phyloP scores from a whole-genome alignment of 1,140 invertebrate species.

The Chrysopa pallens region DNA sequence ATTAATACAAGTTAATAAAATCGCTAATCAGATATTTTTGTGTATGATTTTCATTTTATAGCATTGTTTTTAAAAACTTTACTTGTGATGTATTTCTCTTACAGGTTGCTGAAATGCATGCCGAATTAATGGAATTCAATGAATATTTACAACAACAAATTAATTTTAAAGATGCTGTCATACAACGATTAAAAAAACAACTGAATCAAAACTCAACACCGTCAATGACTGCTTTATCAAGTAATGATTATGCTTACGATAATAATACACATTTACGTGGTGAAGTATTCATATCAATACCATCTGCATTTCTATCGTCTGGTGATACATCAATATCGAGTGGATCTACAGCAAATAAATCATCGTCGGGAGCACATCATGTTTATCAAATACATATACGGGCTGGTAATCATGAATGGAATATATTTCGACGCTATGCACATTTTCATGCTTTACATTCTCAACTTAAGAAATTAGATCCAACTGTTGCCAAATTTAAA shows the following conservation, averaged over 20 bases:
- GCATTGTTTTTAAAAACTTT: too few species aligned
- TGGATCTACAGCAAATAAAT: conserved; percentile 15
- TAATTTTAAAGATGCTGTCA: conserved; percentile 38
- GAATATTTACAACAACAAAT: conserved; percentile 31
- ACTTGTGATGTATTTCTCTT: background rate
- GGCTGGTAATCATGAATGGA: conserved; percentile 80
- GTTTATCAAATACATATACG: conserved; percentile 82
- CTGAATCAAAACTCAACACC: conserved; percentile 52
- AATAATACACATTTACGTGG: conserved; percentile 8
- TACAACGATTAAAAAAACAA: conserved; percentile 43
- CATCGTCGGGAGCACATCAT: conserved; percentile 47
- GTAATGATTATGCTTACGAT: conserved; percentile 24
- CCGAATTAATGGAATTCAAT: conserved; percentile 89
- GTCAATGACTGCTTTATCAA: conserved; percentile 19
- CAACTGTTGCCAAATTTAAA: conserved; percentile 57
- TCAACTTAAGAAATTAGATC: conserved; percentile 64
- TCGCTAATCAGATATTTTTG: too few species aligned
- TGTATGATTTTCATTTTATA: too few species aligned
- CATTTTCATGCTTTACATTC: conserved; percentile 73
- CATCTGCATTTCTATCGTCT: conserved; percentile 74
- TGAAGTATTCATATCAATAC: conserved; percentile 73
- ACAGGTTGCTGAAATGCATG: conserved; percentile 89
- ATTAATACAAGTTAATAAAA: too few species aligned
- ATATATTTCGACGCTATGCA: conserved; percentile 78
- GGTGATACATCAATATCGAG: conserved; percentile 5